Percentiles rank a stretch among this genome's conserved stretches.
These are phyloP conservation scores for Hypsibius dujardini DNA, from an alignment of 1,140 invertebrate species.

Conservation along the genomic window DNA sequence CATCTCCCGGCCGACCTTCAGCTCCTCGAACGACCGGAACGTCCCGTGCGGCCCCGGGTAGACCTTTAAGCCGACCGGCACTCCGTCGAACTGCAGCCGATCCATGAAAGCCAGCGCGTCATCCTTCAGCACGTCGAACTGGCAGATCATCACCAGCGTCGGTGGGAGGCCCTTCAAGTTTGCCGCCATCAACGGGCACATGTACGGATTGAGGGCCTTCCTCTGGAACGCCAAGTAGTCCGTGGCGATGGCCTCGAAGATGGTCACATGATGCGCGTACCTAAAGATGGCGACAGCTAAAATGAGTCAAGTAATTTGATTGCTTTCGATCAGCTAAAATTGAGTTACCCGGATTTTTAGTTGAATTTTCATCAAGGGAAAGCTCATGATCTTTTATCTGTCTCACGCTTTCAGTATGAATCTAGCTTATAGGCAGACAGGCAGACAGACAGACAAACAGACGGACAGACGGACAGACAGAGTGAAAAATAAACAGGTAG, in stretches of 20 bases:
- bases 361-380: not conserved
- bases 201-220: not conserved
- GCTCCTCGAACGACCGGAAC: not conserved
- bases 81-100: not conserved
- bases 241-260: not conserved
- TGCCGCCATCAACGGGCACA: slow-evolving; percentile 15
- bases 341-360: not conserved
- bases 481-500: no score
- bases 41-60: not conserved
- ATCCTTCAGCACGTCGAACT: slow-evolving; percentile 16
- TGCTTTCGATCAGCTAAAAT: not conserved
- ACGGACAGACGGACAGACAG: no score
- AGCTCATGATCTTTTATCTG: no score
- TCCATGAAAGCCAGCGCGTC: not conserved
- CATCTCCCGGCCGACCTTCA: not conserved
- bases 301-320: no score
- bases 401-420: no score
- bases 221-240: not conserved
- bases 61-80: not conserved
- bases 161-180: slow-evolving; percentile 16
- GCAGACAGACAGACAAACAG: no score
- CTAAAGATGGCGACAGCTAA: no score
- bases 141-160: not conserved
- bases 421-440: no score
- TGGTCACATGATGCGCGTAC: no score